Evolutionary conservation across 2,888 invertebrate genomes (phyloP).

Genomic region (Bugulina stolonifera): DNA sequence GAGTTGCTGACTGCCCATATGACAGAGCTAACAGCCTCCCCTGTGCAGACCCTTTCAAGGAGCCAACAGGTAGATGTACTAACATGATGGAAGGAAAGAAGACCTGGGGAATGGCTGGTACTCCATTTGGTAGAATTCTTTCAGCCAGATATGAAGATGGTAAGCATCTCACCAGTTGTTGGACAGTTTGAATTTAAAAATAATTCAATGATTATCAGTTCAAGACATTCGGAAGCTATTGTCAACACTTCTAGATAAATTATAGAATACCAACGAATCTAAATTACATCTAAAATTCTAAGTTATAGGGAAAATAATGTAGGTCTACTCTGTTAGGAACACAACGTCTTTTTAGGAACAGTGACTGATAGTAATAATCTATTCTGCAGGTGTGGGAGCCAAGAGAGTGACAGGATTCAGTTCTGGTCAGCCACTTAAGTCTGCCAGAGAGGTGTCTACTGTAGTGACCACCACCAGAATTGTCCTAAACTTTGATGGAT

Average conservation of each 20-base stretch:
- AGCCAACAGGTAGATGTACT: neutral
- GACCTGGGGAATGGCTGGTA: slow-evolving; percentile 8
- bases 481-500: neutral
- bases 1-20: no score
- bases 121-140: neutral
- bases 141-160: slow-evolving; percentile 9
- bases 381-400: neutral
- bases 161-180: no score
- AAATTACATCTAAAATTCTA: no score
- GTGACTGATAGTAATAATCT: no score
- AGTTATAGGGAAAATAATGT: no score
- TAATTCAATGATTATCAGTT: no score
- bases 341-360: no score
- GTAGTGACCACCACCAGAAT: neutral
- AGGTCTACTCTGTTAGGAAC: no score
- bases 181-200: no score
- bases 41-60: neutral
- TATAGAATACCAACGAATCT: no score
- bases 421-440: neutral
- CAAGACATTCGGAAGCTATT: no score
- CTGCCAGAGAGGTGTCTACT: neutral
- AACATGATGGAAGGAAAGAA: neutral
- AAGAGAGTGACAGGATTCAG: neutral
- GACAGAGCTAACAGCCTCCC: neutral
- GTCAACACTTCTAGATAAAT: no score